Base-by-base conservation (phyloP, 2,888 invertebrate genomes). In the Nephrotoma guestfalica region DNA sequence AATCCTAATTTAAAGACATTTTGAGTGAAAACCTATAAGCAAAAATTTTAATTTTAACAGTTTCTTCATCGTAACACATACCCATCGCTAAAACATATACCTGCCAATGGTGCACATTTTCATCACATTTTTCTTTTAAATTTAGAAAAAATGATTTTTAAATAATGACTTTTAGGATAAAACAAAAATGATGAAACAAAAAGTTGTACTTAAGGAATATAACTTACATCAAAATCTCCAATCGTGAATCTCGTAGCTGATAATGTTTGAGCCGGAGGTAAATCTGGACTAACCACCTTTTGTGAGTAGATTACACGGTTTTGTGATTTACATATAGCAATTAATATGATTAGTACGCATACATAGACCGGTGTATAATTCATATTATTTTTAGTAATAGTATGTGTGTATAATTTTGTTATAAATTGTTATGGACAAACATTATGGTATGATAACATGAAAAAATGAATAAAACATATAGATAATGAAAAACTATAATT, bases 161-260 rank as follows among this genome's bases (percentile, higher is more conserved):
- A 47, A 47, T 47, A 47, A 47, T 57, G 51, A 57, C 5, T 15
- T 51, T 51, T n/a, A 51, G 15, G 51, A 57, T 30, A 30, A 30
- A 30, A 30, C 2, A 57, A 57, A 18, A 30, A 57, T 57, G 51
- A 57, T 30, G n/a, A 57, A 57, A 57, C 18, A 45, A 85, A 85
- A 15, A 85, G 18, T 15, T 13, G 15, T 15, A 71, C 30, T 83
- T 15, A 18, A 85, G 89, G 87, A 86, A 86, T 30, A 30, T 30
- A 90, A 92, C 94, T 94, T 93, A 95, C 95, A 91, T 95, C 95
- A 91, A 95, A 95, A 91, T 95, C 95, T 90, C 95, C 95, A 90
- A 95, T 95, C 91, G 95, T 95, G 92, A 95, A 95, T 90, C 92
- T 93, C 89, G 94, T 94, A 89, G 91, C 91, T 9, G 91, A 90